Evolutionary conservation across 2,888 invertebrate species (phyloP).

Genomic region (Lasius fuliginosus): DNA sequence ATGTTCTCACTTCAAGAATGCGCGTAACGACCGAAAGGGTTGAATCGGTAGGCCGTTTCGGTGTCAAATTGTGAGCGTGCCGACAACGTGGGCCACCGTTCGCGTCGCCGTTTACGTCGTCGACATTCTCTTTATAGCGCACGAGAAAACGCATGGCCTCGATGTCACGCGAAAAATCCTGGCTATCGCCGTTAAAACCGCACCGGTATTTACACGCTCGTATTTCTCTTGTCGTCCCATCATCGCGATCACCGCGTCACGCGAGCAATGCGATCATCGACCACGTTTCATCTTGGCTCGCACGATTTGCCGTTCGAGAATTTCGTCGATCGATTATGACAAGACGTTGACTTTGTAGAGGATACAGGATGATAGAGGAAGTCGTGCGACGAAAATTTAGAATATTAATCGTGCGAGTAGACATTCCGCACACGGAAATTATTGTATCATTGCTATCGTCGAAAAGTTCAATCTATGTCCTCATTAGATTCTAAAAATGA

Average conservation of each 20-base stretch:
- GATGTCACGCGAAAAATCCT: slow-evolving; percentile 75
- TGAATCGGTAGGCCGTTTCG: not conserved
- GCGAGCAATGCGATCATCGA: slow-evolving; percentile 69
- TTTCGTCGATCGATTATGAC: slow-evolving; percentile 27
- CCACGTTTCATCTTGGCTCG: slow-evolving; percentile 56
- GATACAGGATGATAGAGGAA: not conserved
- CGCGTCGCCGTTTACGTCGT: slow-evolving; percentile 33
- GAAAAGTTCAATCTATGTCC: not conserved
- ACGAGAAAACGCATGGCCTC: slow-evolving; percentile 60
- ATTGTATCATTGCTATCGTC: not conserved
- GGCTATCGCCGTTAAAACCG: slow-evolving; percentile 68
- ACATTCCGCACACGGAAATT: not conserved
- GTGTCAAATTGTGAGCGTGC: slow-evolving; percentile 28
- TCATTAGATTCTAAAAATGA: not conserved
- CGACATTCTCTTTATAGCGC: slow-evolving; percentile 53
- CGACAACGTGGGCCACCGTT: slow-evolving; percentile 40
- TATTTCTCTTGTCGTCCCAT: slow-evolving; percentile 68
- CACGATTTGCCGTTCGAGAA: slow-evolving; percentile 65
- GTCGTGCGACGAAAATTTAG: not conserved
- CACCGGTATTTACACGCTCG: slow-evolving; percentile 67
- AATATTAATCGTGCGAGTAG: not conserved
- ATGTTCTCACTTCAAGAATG: not conserved
- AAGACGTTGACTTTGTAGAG: not conserved
- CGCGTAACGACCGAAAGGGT: not conserved
- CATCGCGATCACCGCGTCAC: slow-evolving; percentile 63